A percentile compares a stretch with the other conserved stretches of the same genome.
phyloP scores from a whole-genome alignment of 2,888 invertebrate species.

The Dryobotodes eremita region DNA sequence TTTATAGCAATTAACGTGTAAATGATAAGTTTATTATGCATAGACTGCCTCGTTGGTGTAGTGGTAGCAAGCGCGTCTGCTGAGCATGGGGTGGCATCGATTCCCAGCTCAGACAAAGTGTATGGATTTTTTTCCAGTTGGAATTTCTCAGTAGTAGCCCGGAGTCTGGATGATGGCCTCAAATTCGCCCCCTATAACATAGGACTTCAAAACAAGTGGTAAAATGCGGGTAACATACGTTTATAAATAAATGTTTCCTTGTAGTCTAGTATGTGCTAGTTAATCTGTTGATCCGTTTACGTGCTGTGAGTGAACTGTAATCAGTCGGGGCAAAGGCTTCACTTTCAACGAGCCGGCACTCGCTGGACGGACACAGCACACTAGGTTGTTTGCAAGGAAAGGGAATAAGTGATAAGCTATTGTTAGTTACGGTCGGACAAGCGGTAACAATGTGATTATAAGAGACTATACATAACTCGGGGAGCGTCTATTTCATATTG shows the following conservation, averaged over 20 bases:
- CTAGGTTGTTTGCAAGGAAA: background rate
- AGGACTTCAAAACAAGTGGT: background rate
- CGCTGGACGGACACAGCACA: background rate
- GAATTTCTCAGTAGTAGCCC: too few species aligned
- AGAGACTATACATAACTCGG: too few species aligned
- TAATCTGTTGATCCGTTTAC: conserved; percentile 60
- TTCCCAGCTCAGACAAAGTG: background rate
- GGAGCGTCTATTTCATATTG: too few species aligned
- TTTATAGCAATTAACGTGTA: conserved; percentile 1
- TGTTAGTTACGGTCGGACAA: too few species aligned
- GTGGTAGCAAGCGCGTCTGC: background rate
- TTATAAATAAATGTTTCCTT: background rate
- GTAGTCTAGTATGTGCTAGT: background rate
- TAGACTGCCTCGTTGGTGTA: background rate
- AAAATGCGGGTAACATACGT: background rate
- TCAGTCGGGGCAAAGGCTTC: conserved; percentile 50
- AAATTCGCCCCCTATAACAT: background rate
- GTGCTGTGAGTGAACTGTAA: conserved; percentile 56
- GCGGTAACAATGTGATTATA: too few species aligned
- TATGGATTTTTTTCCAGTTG: too few species aligned
- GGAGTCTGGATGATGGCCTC: too few species aligned
- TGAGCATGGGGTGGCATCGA: background rate
- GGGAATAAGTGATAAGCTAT: too few species aligned
- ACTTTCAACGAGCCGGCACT: background rate
- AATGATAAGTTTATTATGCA: background rate